Evolutionary conservation across 2,888 invertebrate genomes (phyloP), one percentile per base, ranked within the genome.

Genomic region (Dioctria linearis): DNA sequence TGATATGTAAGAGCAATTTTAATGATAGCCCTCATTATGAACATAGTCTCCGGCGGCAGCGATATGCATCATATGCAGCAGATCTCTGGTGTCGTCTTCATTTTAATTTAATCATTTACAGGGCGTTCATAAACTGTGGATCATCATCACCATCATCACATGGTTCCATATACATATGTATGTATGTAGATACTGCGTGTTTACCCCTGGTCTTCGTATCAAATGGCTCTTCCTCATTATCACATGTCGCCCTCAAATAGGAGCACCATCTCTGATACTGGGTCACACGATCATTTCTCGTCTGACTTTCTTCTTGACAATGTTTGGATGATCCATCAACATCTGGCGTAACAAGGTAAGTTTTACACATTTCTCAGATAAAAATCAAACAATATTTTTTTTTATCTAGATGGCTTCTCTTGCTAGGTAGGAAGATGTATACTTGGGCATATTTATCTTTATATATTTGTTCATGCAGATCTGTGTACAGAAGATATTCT

Each of bases 161-260:
- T 5, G 25, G 2, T 13, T 13, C 6, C 54, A 37, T 25, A 25
- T 25, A 25, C 25, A 25, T 25, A 25, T 25, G 25, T 25, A 1
- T 25, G 25, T 25, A 25, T 25, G 25, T 25, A 25, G 25, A 25
- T 25, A 25, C 25, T 25, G 25, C n/a, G n/a, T 25, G 25, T 8
- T 43, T 75, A 42, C 8, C 75, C 75, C 75, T 43, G 57, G 42
- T 57, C 75, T 25, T 59, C n/a, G 39, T 69, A 80, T 78, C 80
- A 78, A 80, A 78, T 80, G 78, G 78, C 78, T 39, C 69, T 80
- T 80, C 78, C 80, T 80, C 71, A 80, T 80, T 78, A 80, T 80
- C 80, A 78, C 78, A 80, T 69, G 78, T 71, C 57, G 69, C 61
- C 78, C 63, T 78, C 78, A 63, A 65, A 51, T 54, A 69, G 59